phyloP scores from a whole-genome alignment of 2,797 vertebrate species.

The Sebastes vulpes region DNA sequence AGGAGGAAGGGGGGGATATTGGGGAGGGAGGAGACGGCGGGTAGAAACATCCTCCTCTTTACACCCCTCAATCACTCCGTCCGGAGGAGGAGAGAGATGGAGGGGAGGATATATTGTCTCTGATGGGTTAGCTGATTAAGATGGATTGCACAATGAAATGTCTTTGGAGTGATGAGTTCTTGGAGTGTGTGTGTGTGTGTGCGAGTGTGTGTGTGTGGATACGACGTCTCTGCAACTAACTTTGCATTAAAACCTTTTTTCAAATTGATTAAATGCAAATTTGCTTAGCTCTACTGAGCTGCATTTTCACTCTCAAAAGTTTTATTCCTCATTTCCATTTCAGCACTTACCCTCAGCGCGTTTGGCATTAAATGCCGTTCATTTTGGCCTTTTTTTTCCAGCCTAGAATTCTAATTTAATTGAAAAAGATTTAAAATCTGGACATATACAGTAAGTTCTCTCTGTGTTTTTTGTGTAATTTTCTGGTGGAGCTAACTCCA shows the following conservation, averaged over 20 bases:
- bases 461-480: conserved; percentile 36
- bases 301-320: conserved; percentile 62
- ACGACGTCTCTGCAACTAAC: conserved; percentile 61
- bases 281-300: conserved; percentile 70
- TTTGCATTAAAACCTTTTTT: conserved; percentile 82
- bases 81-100: conserved; percentile 77
- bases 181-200: conserved; percentile 34
- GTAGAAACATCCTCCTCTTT: conserved; percentile 87
- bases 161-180: conserved; percentile 78
- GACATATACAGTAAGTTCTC: background rate
- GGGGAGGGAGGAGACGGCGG: conserved; percentile 60
- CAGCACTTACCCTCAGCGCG: conserved; percentile 36
- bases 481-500: background rate
- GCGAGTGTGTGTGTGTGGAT: conserved; percentile 33
- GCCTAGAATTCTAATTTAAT: conserved; percentile 34
- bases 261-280: conserved; percentile 84
- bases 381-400: conserved; percentile 21
- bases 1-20: conserved; percentile 23
- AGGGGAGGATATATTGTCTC: conserved; percentile 86
- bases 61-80: conserved; percentile 87
- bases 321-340: conserved; percentile 67
- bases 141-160: conserved; percentile 86
- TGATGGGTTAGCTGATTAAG: conserved; percentile 88
- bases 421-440: conserved; percentile 46
- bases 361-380: conserved; percentile 55